Conservation (phyloP, 2,113 vertebrate species). For the Toxostoma redivivum region DNA sequence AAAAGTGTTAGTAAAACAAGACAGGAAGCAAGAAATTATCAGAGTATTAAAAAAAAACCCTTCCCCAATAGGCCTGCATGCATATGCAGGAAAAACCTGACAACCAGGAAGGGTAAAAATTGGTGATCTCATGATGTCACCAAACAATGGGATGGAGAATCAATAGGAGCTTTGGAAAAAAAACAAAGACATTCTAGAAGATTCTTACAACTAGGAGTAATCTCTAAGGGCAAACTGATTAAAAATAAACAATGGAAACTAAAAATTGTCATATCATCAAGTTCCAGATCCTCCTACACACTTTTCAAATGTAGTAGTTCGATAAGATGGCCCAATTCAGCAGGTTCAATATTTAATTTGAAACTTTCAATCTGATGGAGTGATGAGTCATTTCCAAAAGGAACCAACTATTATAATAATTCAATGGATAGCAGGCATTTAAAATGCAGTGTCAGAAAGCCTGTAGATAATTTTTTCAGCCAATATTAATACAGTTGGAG, state of each 20-base stretch:
- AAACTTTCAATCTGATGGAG: slow-evolving; percentile 18
- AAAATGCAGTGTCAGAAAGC: slow-evolving; percentile 25
- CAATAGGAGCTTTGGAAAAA: background rate
- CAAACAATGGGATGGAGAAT: background rate
- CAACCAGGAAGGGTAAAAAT: background rate
- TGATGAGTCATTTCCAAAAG: slow-evolving; percentile 40
- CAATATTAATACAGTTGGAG: slow-evolving; percentile 17
- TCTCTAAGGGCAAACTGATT: background rate
- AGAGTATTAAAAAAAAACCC: background rate
- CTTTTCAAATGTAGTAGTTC: background rate
- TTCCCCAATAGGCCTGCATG: background rate
- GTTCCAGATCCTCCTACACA: background rate
- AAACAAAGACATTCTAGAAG: background rate
- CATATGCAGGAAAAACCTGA: background rate
- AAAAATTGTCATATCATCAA: background rate
- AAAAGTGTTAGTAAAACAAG: background rate
- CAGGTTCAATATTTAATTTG: slow-evolving; percentile 55
- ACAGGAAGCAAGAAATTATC: background rate
- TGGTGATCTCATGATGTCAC: background rate
- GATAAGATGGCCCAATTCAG: background rate
- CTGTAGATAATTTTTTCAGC: background rate
- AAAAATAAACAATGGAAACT: background rate
- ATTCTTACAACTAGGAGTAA: background rate
- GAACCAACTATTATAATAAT: slow-evolving; percentile 24
- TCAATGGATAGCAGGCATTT: slow-evolving; percentile 14